Base-by-base conservation (phyloP, 2,888 invertebrate species). In the Amiota communis region DNA sequence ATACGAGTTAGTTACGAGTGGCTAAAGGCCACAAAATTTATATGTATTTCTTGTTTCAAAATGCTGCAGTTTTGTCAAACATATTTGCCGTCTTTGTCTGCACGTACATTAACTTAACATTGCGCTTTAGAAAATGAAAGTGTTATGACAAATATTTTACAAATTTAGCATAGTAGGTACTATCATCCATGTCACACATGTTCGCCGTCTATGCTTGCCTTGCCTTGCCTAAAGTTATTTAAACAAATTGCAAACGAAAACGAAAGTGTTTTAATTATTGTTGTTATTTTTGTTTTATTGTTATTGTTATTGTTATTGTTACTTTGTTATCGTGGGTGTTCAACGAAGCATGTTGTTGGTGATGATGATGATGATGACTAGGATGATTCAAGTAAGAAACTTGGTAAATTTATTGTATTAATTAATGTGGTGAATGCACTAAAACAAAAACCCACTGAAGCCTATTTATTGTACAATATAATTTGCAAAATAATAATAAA, bases 371-470 rank as follows among this genome's bases (percentile, higher is more conserved):
- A 67, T 61, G 53, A 64, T 11, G 79, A 75, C 76, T 78, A 72
- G 77, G 70, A 74, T 72, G 72, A 73, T 36, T 36, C 36, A 36
- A 23, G 23, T 23, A 23, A 36, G 36, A 36, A 36, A 36, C 36
- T 36, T 36, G 36, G 36, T 36, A 36, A 36, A 6, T 6, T 36
- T 6, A 4, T 36, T 77, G 75, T 13, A 61, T 80, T 85, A 84
- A 85, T 84, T 84, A 83, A 85, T 84, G 81, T 85, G 86, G 87
- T 85, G 85, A 85, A 84, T 85, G 86, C 86, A 86, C 87, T 77
- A 74, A 86, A 81, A 86, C 78, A 80, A 87, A 86, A 81, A 86
- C 78, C 79, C 83, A 86, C 80, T 84, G 82, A 83, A 82, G 79
- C 81, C 70, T 74, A 72, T 72, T 61, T 64, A 12, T 49, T 15